Base-by-base conservation (phyloP, 1,140 invertebrate species). In the Zeugodacus cucurbitae region DNA sequence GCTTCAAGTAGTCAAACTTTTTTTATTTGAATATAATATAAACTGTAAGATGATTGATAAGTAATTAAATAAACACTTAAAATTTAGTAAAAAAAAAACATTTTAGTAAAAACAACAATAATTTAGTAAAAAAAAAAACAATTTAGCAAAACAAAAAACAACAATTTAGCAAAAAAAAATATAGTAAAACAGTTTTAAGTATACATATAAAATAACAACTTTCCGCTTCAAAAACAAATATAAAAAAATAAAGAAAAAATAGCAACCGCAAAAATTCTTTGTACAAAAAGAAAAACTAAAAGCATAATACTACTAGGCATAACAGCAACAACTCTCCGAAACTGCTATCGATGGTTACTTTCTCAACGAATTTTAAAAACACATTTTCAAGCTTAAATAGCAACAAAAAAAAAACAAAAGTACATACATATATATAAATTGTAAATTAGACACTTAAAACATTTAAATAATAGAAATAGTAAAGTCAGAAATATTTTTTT, bases 271-370 rank as follows among this genome's bases (percentile, higher is more conserved):
- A 74, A n/a, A 74, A 1, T 22, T 74, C 32, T 74, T 34, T 74
- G 22, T 44, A 74, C 34, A 86, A 88, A 88, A 88, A 87, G 32
- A 44, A 74, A 1, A 88, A 85, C 59, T 48, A 62, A 87, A 67
- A 67, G 54, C 58, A 62, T 62, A 34, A 62, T 85, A 86, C 48
- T 86, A 86, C 54, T 70, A 48, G 37, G 37, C 86, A 37, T 67
- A 88, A 86, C 34, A 41, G n/a, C 41, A 41, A 34, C 41, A 41
- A 34, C 74, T 54, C 41, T 82, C n/a, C n/a, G 41, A 82, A 82
- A 82, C 41, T 5, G 74, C 78, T 88, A 88, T 86, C 88, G 86
- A 88, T 70, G 86, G 88, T 88, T 88, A 88, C 87, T 88, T 88
- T 85, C 78, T 88, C 88, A 88, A 88, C 88, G 88, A 88, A 88